Conservation (phyloP, 2,113 vertebrate species). For the Rattus rattus region DNA sequence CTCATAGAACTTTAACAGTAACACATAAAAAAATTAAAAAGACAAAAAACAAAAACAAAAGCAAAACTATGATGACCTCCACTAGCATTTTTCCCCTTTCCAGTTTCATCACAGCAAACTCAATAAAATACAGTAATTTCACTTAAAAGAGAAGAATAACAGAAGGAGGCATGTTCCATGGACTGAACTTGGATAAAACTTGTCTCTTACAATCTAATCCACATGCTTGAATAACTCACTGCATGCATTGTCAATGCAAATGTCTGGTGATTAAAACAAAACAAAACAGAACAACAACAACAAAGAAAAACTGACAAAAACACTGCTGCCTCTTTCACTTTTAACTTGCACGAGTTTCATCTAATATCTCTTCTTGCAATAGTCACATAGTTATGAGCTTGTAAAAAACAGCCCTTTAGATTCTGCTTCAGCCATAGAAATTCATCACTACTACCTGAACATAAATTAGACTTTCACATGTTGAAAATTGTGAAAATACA, state of each 20-base stretch:
- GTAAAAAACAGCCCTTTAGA: constrained; percentile 55
- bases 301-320: background rate
- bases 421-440: constrained; percentile 61
- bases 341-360: background rate
- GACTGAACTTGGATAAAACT: background rate
- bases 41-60: background rate
- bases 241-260: constrained; percentile 9
- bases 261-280: background rate
- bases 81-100: background rate
- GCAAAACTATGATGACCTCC: background rate
- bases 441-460: constrained; percentile 69
- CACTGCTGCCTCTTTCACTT: background rate
- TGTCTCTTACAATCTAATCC: background rate
- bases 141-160: background rate
- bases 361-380: background rate
- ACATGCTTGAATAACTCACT: background rate
- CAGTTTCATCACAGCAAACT: constrained; percentile 38
- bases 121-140: constrained; percentile 6
- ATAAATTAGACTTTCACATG: constrained; percentile 78
- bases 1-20: background rate
- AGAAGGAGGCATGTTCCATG: background rate
- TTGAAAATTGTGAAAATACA: constrained; percentile 77
- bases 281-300: no score
- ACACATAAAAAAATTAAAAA: background rate
- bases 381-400: constrained; percentile 54